Base-by-base conservation (phyloP, 2,888 invertebrate genomes). In the Iselma pallidipennis region DNA sequence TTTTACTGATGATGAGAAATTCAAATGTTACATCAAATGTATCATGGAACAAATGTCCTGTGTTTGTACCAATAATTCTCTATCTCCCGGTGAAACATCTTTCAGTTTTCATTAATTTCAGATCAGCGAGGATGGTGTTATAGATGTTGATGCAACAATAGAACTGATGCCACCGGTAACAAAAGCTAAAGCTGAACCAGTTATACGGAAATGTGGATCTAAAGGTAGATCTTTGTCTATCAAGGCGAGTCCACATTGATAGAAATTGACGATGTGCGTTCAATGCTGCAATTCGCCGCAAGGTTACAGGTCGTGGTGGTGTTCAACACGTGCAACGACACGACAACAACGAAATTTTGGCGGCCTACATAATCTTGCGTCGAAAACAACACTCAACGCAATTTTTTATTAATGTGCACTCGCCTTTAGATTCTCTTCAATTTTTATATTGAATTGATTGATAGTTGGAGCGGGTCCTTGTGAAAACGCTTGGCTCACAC, bases 11-110 rank as follows among this genome's bases (percentile, higher is more conserved):
- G 80, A 81, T 61, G 67, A 69, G 21, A 75, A 74, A 10, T 65
- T 81, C 5, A 80, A 79, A 73, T 81, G 80, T 61, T 81, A 81
- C 66, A 73, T 80, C 57, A 78, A 76, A 60, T 80, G 80, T 55
- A 51, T 79, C 4, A 70, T 79, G 71, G 64, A 60, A 2, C 70
- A 76, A 63, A 71, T 77, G 69, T 74, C 75, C 48, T 71, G 74
- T 45, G 79, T 80, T 71, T 75, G 75, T 75, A 62, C n/a, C 19
- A 45, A 26, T 23, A 51, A 12, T 51, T 51, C n/a, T n/a, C n/a
- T n/a, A n/a, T n/a, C n/a, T n/a, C n/a, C n/a, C n/a, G n/a, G n/a
- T n/a, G n/a, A n/a, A n/a, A n/a, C n/a, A n/a, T n/a, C n/a, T n/a
- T 50, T 4, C 23, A 21, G 5, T 52, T 21, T 50, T 54, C 12